phyloP scores from a whole-genome alignment of 2,113 vertebrate genomes.

The Pelusios castaneus region DNA sequence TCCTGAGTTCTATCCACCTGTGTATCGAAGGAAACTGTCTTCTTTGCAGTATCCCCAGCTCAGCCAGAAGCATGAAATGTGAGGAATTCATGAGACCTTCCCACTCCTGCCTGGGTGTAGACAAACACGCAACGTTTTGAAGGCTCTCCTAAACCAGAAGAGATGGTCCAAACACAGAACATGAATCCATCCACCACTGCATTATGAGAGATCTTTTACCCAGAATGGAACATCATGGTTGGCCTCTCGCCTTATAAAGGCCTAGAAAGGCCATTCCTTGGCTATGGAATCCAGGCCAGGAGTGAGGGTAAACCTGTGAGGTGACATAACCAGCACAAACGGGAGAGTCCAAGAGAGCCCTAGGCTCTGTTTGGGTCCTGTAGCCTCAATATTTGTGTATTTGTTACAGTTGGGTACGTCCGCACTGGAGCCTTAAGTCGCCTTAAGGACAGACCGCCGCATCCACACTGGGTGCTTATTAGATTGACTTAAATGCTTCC shows the following conservation, averaged over 20 bases:
- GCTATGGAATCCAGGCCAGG: constrained; percentile 18
- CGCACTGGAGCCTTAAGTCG: too few relatives aligned
- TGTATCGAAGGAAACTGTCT: background rate
- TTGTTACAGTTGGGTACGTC: background rate
- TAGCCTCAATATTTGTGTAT: background rate
- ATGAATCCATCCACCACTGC: constrained; percentile 25
- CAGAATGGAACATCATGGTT: background rate
- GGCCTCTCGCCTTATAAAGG: constrained; percentile 15
- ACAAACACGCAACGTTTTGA: constrained; percentile 32
- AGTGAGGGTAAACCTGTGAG: background rate
- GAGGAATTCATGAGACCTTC: background rate
- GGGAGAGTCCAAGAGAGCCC: background rate
- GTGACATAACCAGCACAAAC: background rate
- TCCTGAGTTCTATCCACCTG: background rate
- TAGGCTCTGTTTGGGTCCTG: background rate
- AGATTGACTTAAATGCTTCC: too few relatives aligned
- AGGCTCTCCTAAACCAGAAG: constrained; percentile 33
- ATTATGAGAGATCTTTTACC: constrained; percentile 23
- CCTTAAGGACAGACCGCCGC: too few relatives aligned
- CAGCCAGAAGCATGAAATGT: background rate
- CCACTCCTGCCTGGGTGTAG: background rate
- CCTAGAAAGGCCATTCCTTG: constrained; percentile 42
- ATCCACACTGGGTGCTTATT: too few relatives aligned
- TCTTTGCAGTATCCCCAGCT: background rate
- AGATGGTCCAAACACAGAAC: constrained; percentile 21